phyloP scores from a whole-genome alignment of 2,888 invertebrate genomes.

The Diachrysia chrysitis region DNA sequence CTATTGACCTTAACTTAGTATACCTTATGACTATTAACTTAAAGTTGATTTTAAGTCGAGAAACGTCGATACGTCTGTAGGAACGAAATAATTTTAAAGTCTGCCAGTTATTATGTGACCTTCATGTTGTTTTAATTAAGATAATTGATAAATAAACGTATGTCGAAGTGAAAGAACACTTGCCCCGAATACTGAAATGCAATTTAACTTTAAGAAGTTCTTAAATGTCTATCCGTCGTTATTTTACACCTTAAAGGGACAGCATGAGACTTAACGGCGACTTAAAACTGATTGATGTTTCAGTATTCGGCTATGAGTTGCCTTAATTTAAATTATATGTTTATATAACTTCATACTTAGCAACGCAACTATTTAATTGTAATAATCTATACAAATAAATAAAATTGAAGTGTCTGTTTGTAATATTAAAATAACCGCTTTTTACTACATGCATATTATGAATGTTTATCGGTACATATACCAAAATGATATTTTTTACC shows the following conservation, averaged over 20 bases:
- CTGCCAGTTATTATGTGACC: background rate
- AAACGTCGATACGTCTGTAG: conserved; percentile 20
- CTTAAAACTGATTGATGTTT: too few relatives aligned
- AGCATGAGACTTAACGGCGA: too few relatives aligned
- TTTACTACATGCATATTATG: too few relatives aligned
- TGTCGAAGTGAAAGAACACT: conserved; percentile 2
- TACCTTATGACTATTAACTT: background rate
- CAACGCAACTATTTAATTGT: background rate
- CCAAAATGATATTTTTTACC: too few relatives aligned
- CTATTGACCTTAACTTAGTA: conserved; percentile 24
- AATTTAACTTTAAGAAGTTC: too few relatives aligned
- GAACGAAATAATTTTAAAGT: conserved; percentile 16
- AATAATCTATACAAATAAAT: background rate
- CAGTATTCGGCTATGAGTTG: too few relatives aligned
- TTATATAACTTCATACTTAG: background rate
- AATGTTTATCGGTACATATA: too few relatives aligned
- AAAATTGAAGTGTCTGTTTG: background rate
- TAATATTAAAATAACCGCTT: too few relatives aligned
- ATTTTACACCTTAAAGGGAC: too few relatives aligned
- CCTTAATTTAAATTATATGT: background rate
- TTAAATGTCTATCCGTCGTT: too few relatives aligned
- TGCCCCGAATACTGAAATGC: background rate
- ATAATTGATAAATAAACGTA: background rate
- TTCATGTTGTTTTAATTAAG: conserved; percentile 14
- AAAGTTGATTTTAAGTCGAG: conserved; percentile 16